phyloP scores from a whole-genome alignment of 2,888 invertebrate species.

The Cremastobaeus sp. region DNA sequence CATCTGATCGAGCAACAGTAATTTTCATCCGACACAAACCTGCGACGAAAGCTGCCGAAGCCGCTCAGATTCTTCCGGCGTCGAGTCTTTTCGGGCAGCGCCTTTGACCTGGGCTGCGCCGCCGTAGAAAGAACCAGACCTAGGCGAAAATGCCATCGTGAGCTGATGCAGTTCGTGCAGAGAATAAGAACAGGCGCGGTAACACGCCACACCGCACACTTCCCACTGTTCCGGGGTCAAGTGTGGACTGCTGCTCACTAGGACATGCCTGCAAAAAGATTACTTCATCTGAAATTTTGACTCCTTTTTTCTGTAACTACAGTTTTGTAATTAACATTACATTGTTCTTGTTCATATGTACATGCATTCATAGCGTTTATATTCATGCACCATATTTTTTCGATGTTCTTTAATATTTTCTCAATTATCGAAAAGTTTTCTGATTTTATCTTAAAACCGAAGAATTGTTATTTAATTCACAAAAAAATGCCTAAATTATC shows the following conservation, averaged over 20 bases:
- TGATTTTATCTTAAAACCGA: no score
- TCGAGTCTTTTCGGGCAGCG: slow-evolving; percentile 92
- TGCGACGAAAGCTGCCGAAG: slow-evolving; percentile 93
- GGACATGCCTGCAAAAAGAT: slow-evolving; percentile 87
- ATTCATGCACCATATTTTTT: no score
- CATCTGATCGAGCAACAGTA: no score
- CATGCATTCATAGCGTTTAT: no score
- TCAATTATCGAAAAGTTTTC: no score
- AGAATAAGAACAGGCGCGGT: slow-evolving; percentile 91
- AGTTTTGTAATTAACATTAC: no score
- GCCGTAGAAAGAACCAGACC: slow-evolving; percentile 96
- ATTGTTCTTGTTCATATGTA: no score
- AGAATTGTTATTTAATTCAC: no score
- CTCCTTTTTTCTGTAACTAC: no score
- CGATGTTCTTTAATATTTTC: no score
- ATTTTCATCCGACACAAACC: slow-evolving; percentile 74
- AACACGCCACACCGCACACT: slow-evolving; percentile 88
- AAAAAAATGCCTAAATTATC: no score
- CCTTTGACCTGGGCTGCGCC: slow-evolving; percentile 95
- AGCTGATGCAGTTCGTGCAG: slow-evolving; percentile 92
- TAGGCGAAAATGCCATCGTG: slow-evolving; percentile 92
- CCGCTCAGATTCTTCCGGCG: slow-evolving; percentile 89
- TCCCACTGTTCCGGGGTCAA: slow-evolving; percentile 92
- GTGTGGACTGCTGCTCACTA: slow-evolving; percentile 90
- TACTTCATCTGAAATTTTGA: no score